These are phyloP conservation scores for Morelia viridis DNA, from an alignment of 2,797 vertebrate genomes.

Conservation along the genomic window DNA sequence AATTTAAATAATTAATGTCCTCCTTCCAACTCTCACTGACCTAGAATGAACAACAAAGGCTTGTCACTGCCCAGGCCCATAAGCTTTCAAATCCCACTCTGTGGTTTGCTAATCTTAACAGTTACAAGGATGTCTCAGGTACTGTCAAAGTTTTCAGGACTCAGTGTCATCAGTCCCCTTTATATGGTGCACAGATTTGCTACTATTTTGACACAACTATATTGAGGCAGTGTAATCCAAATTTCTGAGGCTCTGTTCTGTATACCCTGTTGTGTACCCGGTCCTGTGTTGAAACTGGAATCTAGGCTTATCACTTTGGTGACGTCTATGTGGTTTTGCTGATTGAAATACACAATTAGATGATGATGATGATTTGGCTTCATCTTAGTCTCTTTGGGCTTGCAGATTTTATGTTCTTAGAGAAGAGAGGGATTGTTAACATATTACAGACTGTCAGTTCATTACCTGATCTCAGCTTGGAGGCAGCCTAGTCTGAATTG, in stretches of 20 bases:
- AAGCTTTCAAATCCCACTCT: background rate
- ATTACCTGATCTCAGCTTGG: too few relatives aligned
- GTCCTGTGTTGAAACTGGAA: background rate
- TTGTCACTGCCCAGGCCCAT: background rate
- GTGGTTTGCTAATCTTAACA: too few relatives aligned
- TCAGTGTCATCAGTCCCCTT: background rate
- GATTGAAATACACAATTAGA: background rate
- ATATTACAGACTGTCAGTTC: too few relatives aligned
- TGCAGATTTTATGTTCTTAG: too few relatives aligned
- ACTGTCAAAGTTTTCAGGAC: background rate
- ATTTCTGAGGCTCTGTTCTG: background rate
- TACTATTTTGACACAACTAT: background rate
- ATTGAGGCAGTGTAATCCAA: background rate
- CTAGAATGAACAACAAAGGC: background rate
- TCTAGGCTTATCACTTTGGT: background rate
- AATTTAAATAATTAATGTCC: background rate
- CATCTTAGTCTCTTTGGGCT: too few relatives aligned
- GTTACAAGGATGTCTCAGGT: too few relatives aligned
- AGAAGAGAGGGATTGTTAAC: too few relatives aligned
- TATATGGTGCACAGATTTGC: background rate
- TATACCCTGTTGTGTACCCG: background rate
- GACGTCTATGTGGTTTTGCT: background rate
- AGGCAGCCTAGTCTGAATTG: too few relatives aligned
- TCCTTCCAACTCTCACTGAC: background rate
- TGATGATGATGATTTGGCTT: too few relatives aligned